Base-by-base conservation (phyloP, 1,140 invertebrate genomes). In the Homarus americanus region DNA sequence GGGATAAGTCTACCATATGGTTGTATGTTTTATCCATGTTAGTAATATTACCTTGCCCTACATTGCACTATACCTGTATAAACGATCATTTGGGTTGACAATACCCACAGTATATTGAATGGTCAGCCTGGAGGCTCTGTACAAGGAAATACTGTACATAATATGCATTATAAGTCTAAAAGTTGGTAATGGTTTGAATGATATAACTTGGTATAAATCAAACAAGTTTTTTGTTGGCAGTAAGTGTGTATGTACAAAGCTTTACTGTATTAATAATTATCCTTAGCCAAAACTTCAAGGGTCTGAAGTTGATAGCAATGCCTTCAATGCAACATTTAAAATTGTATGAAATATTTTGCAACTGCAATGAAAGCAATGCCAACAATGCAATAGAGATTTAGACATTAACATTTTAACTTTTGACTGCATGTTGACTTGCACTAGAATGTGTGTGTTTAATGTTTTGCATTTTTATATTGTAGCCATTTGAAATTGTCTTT, bases 311-410 rank as follows among this genome's bases (percentile, higher is more conserved):
- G 12, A 79, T 28, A 49, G 76, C 76, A 49, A 49, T 79, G 76
- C 44, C 40, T 32, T 79, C 76, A 79, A 79, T 79, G 76, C 76
- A 79, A 49, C 28, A 28, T 79, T 44, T 79, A n/a, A 79, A 79
- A 79, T 79, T 44, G 76, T 79, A 28, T 49, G 49, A 38, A 20
- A 36, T 79, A 79, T 32, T 79, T 79, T 79, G 76, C 76, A 15
- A 28, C 10, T 79, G 76, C 76, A 79, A 79, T 49, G 28, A 40
- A 32, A 79, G 83, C 83, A 85, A 85, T 75, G 83, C 83, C 69
- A 84, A 73, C 82, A 84, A 84, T 84, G 83, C 83, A 85, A 85
- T 44, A 32, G 38, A 44, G 2, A 41, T 38, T 40, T 28, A 34
- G n/a, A 69, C 7, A 69, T 32, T 69, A 9, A 69, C 28, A 32